Base-by-base conservation (phyloP, 1,140 invertebrate species). In the Copidosoma floridanum region DNA sequence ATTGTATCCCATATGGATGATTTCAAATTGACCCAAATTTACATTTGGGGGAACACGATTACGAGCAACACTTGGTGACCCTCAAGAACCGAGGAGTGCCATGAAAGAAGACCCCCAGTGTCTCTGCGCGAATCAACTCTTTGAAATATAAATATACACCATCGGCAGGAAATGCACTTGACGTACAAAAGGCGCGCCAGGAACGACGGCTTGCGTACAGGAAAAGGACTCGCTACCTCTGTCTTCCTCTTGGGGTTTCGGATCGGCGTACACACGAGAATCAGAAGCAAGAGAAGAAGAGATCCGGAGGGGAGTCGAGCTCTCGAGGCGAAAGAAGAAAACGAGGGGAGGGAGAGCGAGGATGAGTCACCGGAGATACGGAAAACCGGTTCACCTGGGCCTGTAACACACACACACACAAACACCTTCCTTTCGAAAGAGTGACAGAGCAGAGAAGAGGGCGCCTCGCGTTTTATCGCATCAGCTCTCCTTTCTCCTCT, bases 151-250 rank as follows among this genome's bases (percentile, higher is more conserved):
- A n/a, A n/a, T n/a, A n/a, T n/a, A n/a, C n/a, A n/a, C n/a, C n/a
- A n/a, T n/a, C n/a, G n/a, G n/a, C 74, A 78, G 75, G 77, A 79
- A 79, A 79, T 79, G 77, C 77, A 78, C 76, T 79, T 79, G 77
- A 79, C 72, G 76, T 74, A 56, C 46, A 63, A 52, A 56, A 65
- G 64, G 61, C 62, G 52, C 29, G 29, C 6, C 29, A 12, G 29
- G 6, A 12, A 12, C 29, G 29, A 12, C 29, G 29, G 29, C 29
- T 6, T 6, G 29, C 12, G 12, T 32, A 32, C 12, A 32, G 14
- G 32, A 14, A 37, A 8, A 14, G 32, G 32, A 7, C 14, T 14
- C 14, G 8, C 32, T 37, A 14, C 7, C 8, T 37, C 32, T 37
- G 8, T 37, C 32, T 37, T 14, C 14, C 32, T 37, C 7, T 37